A percentile compares a stretch with the other conserved stretches of the same genome.
phyloP scores from a whole-genome alignment of 2,113 vertebrate species.

The Malurus alboscapulatus region DNA sequence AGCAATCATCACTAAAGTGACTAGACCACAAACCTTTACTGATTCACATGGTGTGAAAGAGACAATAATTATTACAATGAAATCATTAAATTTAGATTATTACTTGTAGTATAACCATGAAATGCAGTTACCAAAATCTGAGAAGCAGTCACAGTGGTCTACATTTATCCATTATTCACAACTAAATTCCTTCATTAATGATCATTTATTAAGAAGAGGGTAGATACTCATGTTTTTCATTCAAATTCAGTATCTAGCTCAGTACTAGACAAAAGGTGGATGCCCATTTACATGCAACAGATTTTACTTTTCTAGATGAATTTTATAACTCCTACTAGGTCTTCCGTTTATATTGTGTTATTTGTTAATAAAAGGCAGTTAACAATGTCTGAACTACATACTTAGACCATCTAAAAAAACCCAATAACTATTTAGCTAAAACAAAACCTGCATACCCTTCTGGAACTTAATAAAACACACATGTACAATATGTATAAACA shows the following conservation, averaged over 20 bases:
- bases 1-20: background rate
- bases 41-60: rapidly evolving
- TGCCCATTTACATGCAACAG: background rate
- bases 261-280: background rate
- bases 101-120: background rate
- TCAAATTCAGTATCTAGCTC: background rate
- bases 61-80: background rate
- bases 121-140: background rate
- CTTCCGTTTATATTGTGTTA: background rate
- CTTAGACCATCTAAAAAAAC: background rate
- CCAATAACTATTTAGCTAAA: background rate
- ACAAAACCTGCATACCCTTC: background rate
- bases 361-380: background rate
- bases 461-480: background rate
- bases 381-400: background rate
- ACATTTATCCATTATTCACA: background rate
- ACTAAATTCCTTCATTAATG: background rate
- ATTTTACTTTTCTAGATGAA: background rate
- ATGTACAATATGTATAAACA: background rate
- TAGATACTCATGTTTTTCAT: background rate
- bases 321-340: background rate
- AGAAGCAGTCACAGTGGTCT: background rate
- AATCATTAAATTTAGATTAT: background rate
- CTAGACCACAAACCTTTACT: background rate
- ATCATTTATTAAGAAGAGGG: background rate